Conservation (phyloP, 2,797 vertebrate species). For the Anabas testudineus region DNA sequence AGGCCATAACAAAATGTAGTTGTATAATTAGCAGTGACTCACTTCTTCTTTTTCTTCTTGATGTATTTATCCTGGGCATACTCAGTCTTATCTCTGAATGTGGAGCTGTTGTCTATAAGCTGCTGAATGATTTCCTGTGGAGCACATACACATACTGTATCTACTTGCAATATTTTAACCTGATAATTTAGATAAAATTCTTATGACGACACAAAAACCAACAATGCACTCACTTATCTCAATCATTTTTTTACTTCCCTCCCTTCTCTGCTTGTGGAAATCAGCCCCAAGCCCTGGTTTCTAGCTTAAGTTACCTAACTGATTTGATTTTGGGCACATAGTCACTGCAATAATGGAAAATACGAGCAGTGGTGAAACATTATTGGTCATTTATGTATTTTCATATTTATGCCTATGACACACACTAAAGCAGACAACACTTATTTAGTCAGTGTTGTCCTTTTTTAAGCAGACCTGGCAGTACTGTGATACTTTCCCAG, state of each 20-base stretch:
- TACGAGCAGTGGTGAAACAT: too few species aligned
- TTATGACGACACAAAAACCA: conserved; percentile 5
- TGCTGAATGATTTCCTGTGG: conserved; percentile 96
- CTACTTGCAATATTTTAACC: background rate
- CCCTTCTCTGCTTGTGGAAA: too few species aligned
- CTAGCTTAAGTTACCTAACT: too few species aligned
- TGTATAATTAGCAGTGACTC: conserved; percentile 70
- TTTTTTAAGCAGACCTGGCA: background rate
- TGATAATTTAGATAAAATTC: conserved; percentile 2
- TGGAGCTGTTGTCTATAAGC: conserved; percentile 97
- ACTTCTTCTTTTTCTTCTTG: conserved; percentile 99
- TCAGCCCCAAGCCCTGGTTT: too few species aligned
- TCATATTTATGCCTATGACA: too few species aligned
- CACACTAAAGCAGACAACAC: too few species aligned
- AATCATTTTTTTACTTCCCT: background rate
- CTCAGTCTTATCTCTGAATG: conserved; percentile 96
- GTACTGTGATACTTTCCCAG: background rate
- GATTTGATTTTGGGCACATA: too few species aligned
- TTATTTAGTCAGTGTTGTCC: too few species aligned
- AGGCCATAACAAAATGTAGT: background rate
- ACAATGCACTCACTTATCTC: background rate
- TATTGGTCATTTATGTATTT: too few species aligned
- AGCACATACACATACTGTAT: conserved; percentile 39
- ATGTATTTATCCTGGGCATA: conserved; percentile 99
- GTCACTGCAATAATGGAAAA: too few species aligned